Evolutionary conservation across 37 sponge, comb jelly and placozoan species (phyloP), one percentile per base, ranked within the genome.

Genomic region (Hexactinellida sp.): DNA sequence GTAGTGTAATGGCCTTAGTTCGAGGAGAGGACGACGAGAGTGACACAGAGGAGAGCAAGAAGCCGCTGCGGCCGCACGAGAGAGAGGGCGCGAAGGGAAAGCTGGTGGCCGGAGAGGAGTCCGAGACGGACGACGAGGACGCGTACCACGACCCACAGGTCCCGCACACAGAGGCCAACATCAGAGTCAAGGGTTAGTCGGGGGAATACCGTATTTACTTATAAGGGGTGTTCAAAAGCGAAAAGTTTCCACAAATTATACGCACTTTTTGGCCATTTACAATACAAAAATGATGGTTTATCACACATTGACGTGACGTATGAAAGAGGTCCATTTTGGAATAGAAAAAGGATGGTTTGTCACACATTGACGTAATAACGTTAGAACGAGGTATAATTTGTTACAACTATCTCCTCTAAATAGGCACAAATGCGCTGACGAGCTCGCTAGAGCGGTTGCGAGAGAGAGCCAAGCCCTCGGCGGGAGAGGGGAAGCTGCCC

Each of bases 111-210:
- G 76, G 76, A 28, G 76, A 63, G 30, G 76, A 63, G 76, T 63
- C 76, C 34, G 76, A 63, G 76, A 63, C 76, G 3, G 76, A 63
- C 34, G 76, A 63, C 13, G 76, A 63, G 30, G 76, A 63, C 76
- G 34, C 76, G 13, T 63, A 63, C 30, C 76, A 63, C 34, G 76
- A 63, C 76, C 76, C 76, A 1, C 19, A 63, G 30, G 13, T 63
- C 3, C 3, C 30, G 76, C 76, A 63, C 13, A 63, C 76, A 21
- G 76, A 63, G 13, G 76, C 76, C 32, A 28, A 63, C 76, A 63
- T 63, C 34, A 10, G 76, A 10, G 76, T 63, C 25, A 63, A 63
- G 13, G 76, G 76, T 63, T 21, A n/a, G n/a, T n/a, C n/a, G n/a
- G n/a, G n/a, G n/a, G n/a, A n/a, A n/a, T n/a, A n/a, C n/a, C n/a